phyloP scores from a whole-genome alignment of 2,113 vertebrate genomes.

The Sterna hirundo region DNA sequence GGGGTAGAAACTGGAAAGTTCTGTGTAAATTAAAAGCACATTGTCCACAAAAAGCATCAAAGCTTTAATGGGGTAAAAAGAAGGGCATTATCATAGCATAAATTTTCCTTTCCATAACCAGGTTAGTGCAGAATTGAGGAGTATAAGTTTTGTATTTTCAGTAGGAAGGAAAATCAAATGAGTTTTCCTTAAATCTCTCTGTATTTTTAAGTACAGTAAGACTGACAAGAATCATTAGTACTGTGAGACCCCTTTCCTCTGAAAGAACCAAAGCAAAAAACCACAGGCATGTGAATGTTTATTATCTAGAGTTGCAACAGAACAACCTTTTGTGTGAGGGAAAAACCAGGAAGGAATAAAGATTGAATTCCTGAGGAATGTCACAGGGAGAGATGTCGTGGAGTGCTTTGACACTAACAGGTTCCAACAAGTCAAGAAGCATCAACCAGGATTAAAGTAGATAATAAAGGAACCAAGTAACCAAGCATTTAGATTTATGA shows the following conservation, averaged over 20 bases:
- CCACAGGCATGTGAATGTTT: neutral
- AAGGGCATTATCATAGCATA: neutral
- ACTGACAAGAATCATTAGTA: neutral
- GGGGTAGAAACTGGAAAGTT: neutral
- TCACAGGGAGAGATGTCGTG: neutral
- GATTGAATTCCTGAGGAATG: neutral
- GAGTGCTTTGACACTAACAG: neutral
- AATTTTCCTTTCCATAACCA: neutral
- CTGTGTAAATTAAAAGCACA: neutral
- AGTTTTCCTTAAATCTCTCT: neutral
- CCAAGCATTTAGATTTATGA: neutral
- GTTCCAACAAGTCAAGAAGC: conserved; percentile 22
- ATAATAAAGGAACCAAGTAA: neutral
- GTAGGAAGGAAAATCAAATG: neutral
- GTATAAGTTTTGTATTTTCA: neutral
- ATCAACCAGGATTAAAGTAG: neutral
- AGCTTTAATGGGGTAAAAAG: neutral
- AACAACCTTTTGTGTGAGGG: accelerated
- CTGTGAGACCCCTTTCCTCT: neutral
- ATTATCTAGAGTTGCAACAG: neutral
- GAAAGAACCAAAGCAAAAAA: neutral
- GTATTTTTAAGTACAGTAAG: neutral
- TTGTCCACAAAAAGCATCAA: neutral
- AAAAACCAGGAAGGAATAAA: neutral
- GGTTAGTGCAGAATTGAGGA: neutral